These are phyloP conservation scores for Onchidella celtica DNA, from an alignment of 2,888 invertebrate genomes.

Conservation along the genomic window DNA sequence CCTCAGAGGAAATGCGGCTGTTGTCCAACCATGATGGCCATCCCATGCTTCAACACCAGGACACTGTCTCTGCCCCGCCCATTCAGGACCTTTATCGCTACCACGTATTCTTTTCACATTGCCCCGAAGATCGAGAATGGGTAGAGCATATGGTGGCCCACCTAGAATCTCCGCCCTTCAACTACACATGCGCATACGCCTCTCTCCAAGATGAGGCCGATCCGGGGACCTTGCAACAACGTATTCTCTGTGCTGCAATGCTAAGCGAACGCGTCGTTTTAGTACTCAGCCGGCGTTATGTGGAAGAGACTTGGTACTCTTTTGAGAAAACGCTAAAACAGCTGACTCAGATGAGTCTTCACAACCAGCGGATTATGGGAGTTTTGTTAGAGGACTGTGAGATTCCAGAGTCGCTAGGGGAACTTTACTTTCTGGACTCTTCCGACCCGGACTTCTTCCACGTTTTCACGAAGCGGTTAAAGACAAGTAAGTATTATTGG, in stretches of 20 bases:
- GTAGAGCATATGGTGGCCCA: constrained; percentile 62
- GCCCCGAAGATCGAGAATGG: constrained; percentile 66
- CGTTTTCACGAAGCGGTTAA: constrained; percentile 62
- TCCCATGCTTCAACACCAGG: constrained; percentile 22
- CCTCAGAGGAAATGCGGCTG: neutral
- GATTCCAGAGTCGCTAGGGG: constrained; percentile 68
- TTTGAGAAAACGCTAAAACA: constrained; percentile 70
- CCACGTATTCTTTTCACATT: constrained; percentile 72
- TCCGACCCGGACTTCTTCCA: constrained; percentile 65
- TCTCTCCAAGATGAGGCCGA: constrained; percentile 38
- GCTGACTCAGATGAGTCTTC: constrained; percentile 66
- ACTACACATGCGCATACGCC: constrained; percentile 61
- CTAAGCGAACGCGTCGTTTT: constrained; percentile 72
- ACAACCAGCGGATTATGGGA: constrained; percentile 70
- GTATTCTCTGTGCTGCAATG: constrained; percentile 71
- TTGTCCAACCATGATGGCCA: neutral
- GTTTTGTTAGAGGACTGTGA: constrained; percentile 69
- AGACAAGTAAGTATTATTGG: constrained; percentile 63
- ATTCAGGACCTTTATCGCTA: constrained; percentile 69
- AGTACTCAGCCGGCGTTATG: constrained; percentile 66
- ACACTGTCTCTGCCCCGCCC: constrained; percentile 50
- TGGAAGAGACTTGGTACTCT: constrained; percentile 66
- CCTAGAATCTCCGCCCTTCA: constrained; percentile 66
- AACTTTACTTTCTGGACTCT: constrained; percentile 64
- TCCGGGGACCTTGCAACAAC: constrained; percentile 58